Conservation (phyloP, 2,113 vertebrate species). For the Nothobranchius kuhntae region DNA sequence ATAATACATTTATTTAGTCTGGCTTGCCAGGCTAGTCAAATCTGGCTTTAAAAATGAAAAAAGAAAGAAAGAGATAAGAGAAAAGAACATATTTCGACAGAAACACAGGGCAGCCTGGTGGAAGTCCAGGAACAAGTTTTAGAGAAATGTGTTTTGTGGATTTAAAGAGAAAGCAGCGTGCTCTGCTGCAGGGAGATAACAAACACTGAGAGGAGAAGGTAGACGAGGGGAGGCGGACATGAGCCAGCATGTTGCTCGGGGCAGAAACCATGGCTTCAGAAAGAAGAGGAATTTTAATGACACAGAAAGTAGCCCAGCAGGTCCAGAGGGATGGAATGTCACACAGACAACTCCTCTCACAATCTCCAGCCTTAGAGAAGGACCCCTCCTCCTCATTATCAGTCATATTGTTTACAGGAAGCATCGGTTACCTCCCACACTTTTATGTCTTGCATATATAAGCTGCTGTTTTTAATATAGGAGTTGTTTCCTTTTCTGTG, state of each 20-base stretch:
- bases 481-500: not conserved
- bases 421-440: not conserved
- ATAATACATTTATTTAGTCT: no score
- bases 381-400: constrained; percentile 7
- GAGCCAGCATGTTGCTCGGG: constrained; percentile 66
- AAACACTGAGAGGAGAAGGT: constrained; percentile 16
- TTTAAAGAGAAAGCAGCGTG: constrained; percentile 20
- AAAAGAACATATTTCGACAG: not conserved
- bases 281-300: constrained; percentile 78
- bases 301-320: constrained; percentile 74
- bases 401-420: constrained; percentile 9
- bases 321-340: constrained; percentile 71
- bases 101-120: constrained; percentile 13
- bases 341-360: constrained; percentile 56
- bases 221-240: constrained; percentile 57
- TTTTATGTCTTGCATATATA: not conserved
- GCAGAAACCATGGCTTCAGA: constrained; percentile 54
- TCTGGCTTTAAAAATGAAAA: constrained; percentile 4
- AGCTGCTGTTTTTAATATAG: not conserved
- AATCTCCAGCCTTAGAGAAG: constrained; percentile 13
- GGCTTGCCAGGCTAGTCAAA: not conserved
- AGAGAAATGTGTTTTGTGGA: constrained; percentile 29
- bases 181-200: constrained; percentile 66
- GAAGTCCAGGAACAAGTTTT: constrained; percentile 25
- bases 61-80: not conserved